Base-by-base conservation (phyloP, 2,888 invertebrate genomes). In the Drosophila affinis region DNA sequence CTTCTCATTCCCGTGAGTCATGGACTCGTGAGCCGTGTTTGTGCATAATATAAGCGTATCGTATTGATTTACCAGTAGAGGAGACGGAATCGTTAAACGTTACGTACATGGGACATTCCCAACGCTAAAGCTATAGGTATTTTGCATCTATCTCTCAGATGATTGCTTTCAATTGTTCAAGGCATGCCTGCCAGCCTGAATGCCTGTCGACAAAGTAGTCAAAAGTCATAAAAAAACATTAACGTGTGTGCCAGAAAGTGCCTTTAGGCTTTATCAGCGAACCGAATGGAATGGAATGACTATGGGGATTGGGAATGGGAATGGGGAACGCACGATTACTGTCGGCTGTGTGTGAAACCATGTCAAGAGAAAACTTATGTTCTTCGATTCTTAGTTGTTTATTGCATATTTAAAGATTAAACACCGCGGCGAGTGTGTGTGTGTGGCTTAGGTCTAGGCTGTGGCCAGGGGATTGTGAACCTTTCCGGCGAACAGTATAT, bases 401-500 rank as follows among this genome's bases (percentile, higher is more conserved):
- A 67, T 67, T 67, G 69, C 69, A 34, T 51, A 67, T 57, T 68
- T 27, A 27, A 51, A 27, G 27, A 24, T 67, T 57, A 57, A n/a
- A 29, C 39, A 39, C 39, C 14, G 39, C 39, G 6, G 9, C 46
- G 45, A 18, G 24, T 24, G 24, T 24, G 24, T 24, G 10, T 45
- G 10, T 10, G 18, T 6, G 21, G 51, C 24, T 52, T 74, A 79
- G 27, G 32, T 32, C 29, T 81, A 77, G 52, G 65, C 24, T 24
- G 24, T 24, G 24, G 24, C 63, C 1, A 92, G 84, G 0, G 97
- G 97, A 90, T 96, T 94, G 24, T 93, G 93, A 2, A 96, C 94
- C 90, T 95, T 94, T 39, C 97, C 97, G 34, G 95, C 94, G 91
- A 96, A 96, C 27, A 97, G 91, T 55, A 96, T 93, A 45, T 95